Conservation (phyloP, 2,113 vertebrate species). For the Patagioenas fasciata region DNA sequence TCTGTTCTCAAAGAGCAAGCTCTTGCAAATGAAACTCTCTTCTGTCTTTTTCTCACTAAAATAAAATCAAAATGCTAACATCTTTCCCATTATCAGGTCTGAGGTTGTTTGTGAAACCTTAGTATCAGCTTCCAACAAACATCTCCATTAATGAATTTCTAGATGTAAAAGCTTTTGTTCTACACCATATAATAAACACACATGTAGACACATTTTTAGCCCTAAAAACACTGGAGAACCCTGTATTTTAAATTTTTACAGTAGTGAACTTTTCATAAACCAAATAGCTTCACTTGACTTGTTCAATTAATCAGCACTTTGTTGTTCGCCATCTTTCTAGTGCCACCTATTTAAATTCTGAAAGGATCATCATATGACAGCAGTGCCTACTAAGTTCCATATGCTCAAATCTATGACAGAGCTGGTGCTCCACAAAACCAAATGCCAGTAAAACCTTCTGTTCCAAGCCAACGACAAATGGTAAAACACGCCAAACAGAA, state of each 20-base stretch:
- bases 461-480: background rate
- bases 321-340: background rate
- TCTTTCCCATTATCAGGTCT: background rate
- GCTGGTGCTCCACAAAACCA: background rate
- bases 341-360: background rate
- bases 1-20: background rate
- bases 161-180: background rate
- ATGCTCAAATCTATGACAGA: background rate
- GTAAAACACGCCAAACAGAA: fast-evolving
- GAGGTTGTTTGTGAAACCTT: background rate
- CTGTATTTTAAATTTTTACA: background rate
- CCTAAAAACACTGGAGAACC: background rate
- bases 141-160: background rate
- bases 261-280: background rate
- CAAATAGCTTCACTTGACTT: background rate
- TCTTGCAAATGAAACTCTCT: background rate
- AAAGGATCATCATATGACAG: fast-evolving
- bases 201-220: background rate
- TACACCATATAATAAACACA: background rate
- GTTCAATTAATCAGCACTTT: background rate
- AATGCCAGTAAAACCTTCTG: background rate
- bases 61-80: background rate
- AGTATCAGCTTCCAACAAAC: background rate
- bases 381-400: background rate
- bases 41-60: background rate